Conservation (phyloP, 92 coral and sea anemone genomes). For the Epizoanthus ramosus region DNA sequence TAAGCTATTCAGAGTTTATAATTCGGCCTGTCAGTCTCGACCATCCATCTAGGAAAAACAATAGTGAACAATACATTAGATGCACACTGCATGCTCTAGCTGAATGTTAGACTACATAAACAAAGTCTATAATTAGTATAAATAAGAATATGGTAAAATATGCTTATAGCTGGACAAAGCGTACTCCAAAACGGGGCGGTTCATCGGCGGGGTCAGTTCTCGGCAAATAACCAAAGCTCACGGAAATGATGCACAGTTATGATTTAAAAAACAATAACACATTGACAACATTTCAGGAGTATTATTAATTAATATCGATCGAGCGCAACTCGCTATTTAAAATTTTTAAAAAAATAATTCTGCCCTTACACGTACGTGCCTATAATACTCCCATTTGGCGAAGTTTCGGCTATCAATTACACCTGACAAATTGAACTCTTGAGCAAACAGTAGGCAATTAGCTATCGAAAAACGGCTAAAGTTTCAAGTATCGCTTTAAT, state of each 20-base stretch:
- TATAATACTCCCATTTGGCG: background rate
- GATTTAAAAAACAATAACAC: background rate
- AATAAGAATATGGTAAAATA: no score
- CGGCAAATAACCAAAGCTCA: background rate
- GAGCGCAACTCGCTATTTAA: no score
- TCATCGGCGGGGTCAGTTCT: background rate
- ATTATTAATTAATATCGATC: no score
- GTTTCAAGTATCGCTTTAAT: slow-evolving; percentile 32
- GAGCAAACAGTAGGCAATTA: slow-evolving; percentile 27
- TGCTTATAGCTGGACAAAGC: background rate
- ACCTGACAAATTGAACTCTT: slow-evolving; percentile 3
- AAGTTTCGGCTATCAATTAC: slow-evolving; percentile 2
- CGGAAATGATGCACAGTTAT: slow-evolving; percentile 1
- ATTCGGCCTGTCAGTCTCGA: no score
- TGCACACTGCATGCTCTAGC: no score
- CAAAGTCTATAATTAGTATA: no score
- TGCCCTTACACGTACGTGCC: background rate
- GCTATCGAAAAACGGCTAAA: slow-evolving; percentile 11
- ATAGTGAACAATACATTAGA: no score
- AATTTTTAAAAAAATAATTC: background rate
- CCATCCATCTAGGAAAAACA: no score
- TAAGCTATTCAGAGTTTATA: no score
- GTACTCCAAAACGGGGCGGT: background rate
- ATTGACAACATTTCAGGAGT: no score
- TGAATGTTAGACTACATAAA: no score